Base-by-base conservation (phyloP, 2,888 invertebrate species). In the Caenorhabditis sp. region DNA sequence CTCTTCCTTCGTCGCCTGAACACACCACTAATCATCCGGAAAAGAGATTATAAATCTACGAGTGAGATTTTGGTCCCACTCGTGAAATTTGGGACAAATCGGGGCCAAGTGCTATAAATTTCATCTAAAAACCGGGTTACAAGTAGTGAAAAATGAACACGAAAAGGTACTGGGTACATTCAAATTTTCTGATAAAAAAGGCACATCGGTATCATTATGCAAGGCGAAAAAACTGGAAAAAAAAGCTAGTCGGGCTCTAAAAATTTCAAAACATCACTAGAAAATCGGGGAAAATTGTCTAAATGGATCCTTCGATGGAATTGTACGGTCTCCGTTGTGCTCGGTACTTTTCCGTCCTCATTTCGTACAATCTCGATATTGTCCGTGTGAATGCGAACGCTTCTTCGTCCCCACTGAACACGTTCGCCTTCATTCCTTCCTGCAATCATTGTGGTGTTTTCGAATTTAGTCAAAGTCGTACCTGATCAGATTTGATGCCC, bases 351-450 rank as follows among this genome's bases (percentile, higher is more conserved):
- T 93, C 93, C 0, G 94, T 94, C 90, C 96, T 95, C 98, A 99
- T 99, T 92, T 99, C 96, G 82, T 93, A 93, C 35, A 99, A 92
- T 79, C 99, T 92, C 0, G 98, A 98, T 26, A 96, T 90, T 22
- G 97, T 96, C 66, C 99, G 92, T 87, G 96, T 95, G 89, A 94
- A 96, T 0, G 99, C 98, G 90, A 99, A 99, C 86, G 95, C 91
- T 91, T 99, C 99, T 90, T 99, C 99, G 90, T 95, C 95, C 0
- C 98, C 98, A 0, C 96, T 96, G 88, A 99, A 98, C 83, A 99
- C 93, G 87, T 94, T 95, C 3, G 95, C 94, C 80, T 92, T 92
- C 20, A 94, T 93, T 87, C 93, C 92, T 63, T 93, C 93, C 94
- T 94, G 61, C 15, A 72, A 87, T 11, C 15, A 2, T 17, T 41